Evolutionary conservation across 2,113 vertebrate genomes (phyloP).

Genomic region (Colistium nudipinnis): DNA sequence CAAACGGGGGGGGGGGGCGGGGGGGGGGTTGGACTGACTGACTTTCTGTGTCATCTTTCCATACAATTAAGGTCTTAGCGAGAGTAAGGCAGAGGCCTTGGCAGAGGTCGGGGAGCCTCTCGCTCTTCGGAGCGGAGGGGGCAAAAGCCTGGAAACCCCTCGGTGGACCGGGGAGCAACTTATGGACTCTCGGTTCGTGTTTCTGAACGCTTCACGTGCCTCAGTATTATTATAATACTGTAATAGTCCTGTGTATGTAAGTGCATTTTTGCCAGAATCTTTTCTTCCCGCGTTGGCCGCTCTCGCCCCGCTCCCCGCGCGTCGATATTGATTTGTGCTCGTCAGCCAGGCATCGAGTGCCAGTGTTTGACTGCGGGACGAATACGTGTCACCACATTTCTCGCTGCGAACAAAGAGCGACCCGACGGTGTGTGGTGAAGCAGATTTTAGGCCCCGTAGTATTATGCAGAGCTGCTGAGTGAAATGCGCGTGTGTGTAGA

Average conservation of each 20-base stretch:
- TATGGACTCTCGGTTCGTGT: not conserved
- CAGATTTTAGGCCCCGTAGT: slow-evolving; percentile 8
- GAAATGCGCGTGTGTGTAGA: slow-evolving; percentile 9
- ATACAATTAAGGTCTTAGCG: slow-evolving; percentile 66
- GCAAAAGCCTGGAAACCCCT: slow-evolving; percentile 43
- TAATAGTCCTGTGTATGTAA: not conserved
- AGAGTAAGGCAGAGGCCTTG: slow-evolving; percentile 55
- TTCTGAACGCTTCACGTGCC: not conserved
- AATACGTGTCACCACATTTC: slow-evolving; percentile 20
- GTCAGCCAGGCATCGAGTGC: slow-evolving; percentile 6
- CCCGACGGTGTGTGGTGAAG: slow-evolving; percentile 17
- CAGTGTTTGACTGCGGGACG: slow-evolving; percentile 32
- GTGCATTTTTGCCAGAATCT: not conserved
- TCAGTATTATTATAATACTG: not conserved
- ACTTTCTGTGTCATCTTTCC: slow-evolving; percentile 77
- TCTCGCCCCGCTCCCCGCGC: not conserved
- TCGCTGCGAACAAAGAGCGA: slow-evolving; percentile 25
- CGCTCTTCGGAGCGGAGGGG: slow-evolving; percentile 24
- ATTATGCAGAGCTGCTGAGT: slow-evolving; percentile 32
- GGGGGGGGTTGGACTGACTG: too few relatives aligned
- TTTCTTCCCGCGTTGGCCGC: not conserved
- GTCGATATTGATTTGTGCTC: slow-evolving; percentile 34
- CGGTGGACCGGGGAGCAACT: slow-evolving; percentile 14
- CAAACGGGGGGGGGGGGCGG: slow-evolving; percentile 71
- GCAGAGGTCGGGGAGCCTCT: slow-evolving; percentile 28